These are phyloP conservation scores for Drosophila ezoana DNA, from an alignment of 2,888 invertebrate species.

Conservation along the genomic window DNA sequence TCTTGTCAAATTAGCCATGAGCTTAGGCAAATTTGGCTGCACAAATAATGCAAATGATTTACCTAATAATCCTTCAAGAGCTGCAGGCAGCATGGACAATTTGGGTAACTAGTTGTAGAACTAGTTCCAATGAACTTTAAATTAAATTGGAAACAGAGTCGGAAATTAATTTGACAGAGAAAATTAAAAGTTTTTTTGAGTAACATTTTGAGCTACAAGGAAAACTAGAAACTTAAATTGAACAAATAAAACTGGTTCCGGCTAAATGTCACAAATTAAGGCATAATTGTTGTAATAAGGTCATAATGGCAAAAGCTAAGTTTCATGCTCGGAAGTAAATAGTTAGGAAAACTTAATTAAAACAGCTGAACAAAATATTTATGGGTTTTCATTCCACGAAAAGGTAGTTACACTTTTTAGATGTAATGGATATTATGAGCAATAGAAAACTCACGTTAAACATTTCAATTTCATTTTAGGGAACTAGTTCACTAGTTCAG, in stretches of 20 bases:
- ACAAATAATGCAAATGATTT: slow-evolving; percentile 12
- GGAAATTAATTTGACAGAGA: neutral
- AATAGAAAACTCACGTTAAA: too few relatives aligned
- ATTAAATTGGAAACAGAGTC: neutral
- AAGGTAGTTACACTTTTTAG: too few relatives aligned
- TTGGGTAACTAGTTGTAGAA: slow-evolving; percentile 4
- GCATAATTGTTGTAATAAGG: neutral
- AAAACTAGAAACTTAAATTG: neutral
- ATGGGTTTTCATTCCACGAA: too few relatives aligned
- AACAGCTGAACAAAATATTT: too few relatives aligned
- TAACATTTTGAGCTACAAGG: neutral
- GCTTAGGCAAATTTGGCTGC: slow-evolving; percentile 20
- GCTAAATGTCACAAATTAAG: neutral
- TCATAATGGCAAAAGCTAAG: too few relatives aligned
- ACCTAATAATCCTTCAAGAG: neutral
- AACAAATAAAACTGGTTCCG: neutral
- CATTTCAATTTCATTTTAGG: too few relatives aligned
- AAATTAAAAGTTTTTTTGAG: neutral
- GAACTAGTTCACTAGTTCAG: too few relatives aligned
- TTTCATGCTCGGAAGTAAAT: too few relatives aligned
- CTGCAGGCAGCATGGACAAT: slow-evolving; percentile 12
- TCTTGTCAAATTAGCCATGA: slow-evolving; percentile 35
- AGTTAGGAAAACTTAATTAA: too few relatives aligned
- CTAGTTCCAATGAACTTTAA: neutral
- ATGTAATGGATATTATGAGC: too few relatives aligned